phyloP scores from a whole-genome alignment of 1,140 invertebrate species.

The Caenorhabditis remanei region DNA sequence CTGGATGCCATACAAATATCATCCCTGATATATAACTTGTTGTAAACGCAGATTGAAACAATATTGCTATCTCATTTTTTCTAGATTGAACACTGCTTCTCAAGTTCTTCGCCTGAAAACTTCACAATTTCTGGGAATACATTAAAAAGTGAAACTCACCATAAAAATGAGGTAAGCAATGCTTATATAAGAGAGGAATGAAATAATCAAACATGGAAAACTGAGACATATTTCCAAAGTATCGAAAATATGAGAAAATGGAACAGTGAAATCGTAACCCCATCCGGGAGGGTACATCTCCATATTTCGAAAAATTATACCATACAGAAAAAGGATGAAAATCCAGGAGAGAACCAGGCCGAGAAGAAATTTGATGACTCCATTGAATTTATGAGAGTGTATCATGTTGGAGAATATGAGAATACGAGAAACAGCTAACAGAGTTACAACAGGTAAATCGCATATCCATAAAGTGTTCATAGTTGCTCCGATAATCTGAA shows the following conservation, averaged over 20 bases:
- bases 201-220: conserved; percentile 22
- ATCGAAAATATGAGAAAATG: conserved; percentile 15
- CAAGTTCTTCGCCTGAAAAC: conserved; percentile 4
- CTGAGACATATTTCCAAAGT: background rate
- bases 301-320: background rate
- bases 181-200: background rate
- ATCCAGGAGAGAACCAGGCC: background rate
- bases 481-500: conserved; percentile 6
- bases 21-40: background rate
- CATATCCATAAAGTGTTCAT: conserved; percentile 21
- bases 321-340: background rate
- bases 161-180: background rate
- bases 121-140: background rate
- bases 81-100: background rate
- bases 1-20: background rate
- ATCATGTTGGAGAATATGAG: background rate
- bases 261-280: background rate
- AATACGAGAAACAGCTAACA: background rate
- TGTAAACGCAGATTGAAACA: background rate
- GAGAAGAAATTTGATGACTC: background rate
- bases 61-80: background rate
- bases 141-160: background rate
- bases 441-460: background rate
- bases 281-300: background rate
- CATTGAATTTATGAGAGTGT: background rate